phyloP scores from a whole-genome alignment of 2,113 vertebrate genomes.

The Motacilla alba region DNA sequence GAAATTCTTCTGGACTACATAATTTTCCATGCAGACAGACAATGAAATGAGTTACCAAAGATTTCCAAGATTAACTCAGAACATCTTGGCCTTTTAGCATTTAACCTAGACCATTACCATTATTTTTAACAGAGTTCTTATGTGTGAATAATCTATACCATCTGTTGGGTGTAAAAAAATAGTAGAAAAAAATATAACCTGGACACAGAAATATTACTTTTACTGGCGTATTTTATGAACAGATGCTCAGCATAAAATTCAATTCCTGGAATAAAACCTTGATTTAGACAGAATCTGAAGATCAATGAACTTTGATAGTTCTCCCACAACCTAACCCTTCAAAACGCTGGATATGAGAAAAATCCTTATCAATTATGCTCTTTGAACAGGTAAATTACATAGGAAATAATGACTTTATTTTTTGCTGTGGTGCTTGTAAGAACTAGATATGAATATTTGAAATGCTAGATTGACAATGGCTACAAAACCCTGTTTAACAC shows the following conservation, averaged over 20 bases:
- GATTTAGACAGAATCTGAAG: not conserved
- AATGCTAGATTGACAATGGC: not conserved
- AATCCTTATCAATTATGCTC: not conserved
- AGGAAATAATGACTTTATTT: not conserved
- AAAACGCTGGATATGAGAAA: not conserved
- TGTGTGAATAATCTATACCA: constrained; percentile 11
- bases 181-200: constrained; percentile 17
- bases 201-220: not conserved
- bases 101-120: not conserved
- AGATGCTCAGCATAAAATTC: not conserved
- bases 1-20: not conserved
- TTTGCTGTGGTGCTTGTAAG: not conserved
- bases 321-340: not conserved
- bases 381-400: not conserved
- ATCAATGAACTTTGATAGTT: not conserved
- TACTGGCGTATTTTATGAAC: constrained; percentile 8
- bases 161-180: not conserved
- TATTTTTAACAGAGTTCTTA: not conserved
- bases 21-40: not conserved
- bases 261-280: not conserved
- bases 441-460: not conserved
- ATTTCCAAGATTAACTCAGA: constrained; percentile 12
- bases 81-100: not conserved
- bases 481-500: not conserved
- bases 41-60: not conserved